Conservation (phyloP, 2,888 invertebrate genomes). For the Drosophila sordidula region DNA sequence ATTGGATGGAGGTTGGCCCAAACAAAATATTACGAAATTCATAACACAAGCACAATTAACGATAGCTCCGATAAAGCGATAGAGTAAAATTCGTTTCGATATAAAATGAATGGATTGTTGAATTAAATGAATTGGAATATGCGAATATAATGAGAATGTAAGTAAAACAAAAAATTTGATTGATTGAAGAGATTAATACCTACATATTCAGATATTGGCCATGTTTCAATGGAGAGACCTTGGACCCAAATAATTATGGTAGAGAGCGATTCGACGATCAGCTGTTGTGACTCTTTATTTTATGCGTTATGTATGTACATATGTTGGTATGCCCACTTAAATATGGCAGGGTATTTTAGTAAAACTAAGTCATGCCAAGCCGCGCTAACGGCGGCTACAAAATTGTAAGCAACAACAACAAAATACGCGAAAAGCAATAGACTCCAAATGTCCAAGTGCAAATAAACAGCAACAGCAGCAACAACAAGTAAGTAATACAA, state of each 20-base stretch:
- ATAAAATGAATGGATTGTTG: constrained; percentile 12
- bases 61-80: constrained; percentile 6
- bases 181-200: constrained; percentile 8
- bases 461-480: constrained; percentile 40
- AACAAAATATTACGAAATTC: constrained; percentile 30
- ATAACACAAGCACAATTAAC: constrained; percentile 4
- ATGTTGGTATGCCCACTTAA: too few species aligned
- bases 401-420: constrained; percentile 30
- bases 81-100: neutral
- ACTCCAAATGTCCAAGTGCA: constrained; percentile 55
- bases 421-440: constrained; percentile 29
- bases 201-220: constrained; percentile 30
- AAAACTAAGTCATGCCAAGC: constrained; percentile 14
- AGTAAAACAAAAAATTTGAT: neutral
- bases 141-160: constrained; percentile 4
- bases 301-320: too few species aligned
- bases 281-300: neutral
- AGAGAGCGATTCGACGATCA: too few species aligned
- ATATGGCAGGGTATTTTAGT: constrained; percentile 12
- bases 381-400: constrained; percentile 1
- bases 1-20: constrained; percentile 12
- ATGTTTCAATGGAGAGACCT: constrained; percentile 41
- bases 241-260: constrained; percentile 27
- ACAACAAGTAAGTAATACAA: constrained; percentile 29
- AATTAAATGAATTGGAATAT: constrained; percentile 5